Evolutionary conservation across 2,113 vertebrate species (phyloP), one percentile per base, ranked within the genome.

Genomic region (Ahaetulla prasina): DNA sequence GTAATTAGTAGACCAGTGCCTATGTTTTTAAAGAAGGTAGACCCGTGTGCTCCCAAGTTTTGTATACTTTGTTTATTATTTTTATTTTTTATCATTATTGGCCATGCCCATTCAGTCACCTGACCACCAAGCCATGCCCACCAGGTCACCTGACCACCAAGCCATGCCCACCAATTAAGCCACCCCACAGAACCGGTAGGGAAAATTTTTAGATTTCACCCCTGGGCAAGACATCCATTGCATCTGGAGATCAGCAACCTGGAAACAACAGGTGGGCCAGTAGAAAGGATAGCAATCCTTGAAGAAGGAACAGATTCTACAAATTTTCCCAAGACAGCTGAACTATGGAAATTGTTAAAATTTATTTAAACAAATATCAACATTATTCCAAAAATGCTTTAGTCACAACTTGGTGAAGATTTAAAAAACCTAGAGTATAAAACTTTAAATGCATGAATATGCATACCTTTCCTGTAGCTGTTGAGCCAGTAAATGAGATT

Each of bases 401-500:
- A 89, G 11, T 3, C 20, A 45, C 25, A 89, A 55, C 39, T 39
- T 39, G 52, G 57, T 47, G 12, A 86, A 50, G 20, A 23, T 54
- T 85, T 86, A 23, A 23, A 23, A 84, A 63, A 18, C 18, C 45
- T 14, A 93, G 86, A 90, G 45, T 89, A 94, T 92, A 27, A 94
- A 89, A 57, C 54, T 85, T 88, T 49, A 94, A 84, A 80, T n/a
- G 43, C 68, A 90, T 89, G 35, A 80, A 90, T 54, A 85, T 92
- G 80, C 88, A 0, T 96, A 99, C 99, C 98, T 99, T 99, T 90
- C 99, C 99, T 0, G 99, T 99, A 55, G 98, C 98, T 0, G 99
- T 99, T 35, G 99, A 99, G 50, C 99, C 99, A 0, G 99, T 99
- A 95, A 99, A 99, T 96, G 99, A 99, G 96, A 99, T 97, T 96